Evolutionary conservation across 2,113 vertebrate species (phyloP).

Genomic region (Gasterosteus aculeatus): DNA sequence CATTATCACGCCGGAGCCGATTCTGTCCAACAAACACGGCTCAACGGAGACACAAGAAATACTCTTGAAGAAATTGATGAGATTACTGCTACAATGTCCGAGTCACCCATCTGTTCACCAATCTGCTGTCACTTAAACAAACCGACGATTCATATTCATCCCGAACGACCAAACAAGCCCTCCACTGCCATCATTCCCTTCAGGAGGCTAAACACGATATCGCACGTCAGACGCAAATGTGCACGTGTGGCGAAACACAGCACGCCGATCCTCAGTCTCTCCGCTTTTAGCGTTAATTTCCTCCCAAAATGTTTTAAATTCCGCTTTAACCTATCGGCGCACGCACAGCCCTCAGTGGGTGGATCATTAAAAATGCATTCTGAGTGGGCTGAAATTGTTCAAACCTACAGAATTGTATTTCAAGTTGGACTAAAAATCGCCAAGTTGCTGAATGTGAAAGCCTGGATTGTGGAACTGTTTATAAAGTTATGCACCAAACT

Average conservation of each 20-base stretch:
- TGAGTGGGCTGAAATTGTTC: conserved; percentile 38
- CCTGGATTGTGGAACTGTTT: not conserved
- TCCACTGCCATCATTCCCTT: not conserved
- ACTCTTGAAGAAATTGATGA: conserved; percentile 13
- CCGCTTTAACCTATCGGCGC: conserved; percentile 37
- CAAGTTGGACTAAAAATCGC: conserved; percentile 27
- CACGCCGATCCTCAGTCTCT: not conserved
- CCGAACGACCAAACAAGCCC: conserved; percentile 1
- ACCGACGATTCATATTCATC: not conserved
- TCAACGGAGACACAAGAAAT: not conserved
- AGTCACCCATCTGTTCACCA: conserved; percentile 6
- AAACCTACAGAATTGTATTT: conserved; percentile 19
- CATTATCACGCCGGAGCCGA: conserved; percentile 3
- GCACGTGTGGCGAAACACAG: not conserved
- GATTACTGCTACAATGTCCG: conserved; percentile 14
- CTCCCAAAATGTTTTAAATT: conserved; percentile 33
- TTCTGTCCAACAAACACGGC: conserved; percentile 28
- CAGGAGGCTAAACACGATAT: conserved; percentile 5
- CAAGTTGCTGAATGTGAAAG: conserved; percentile 11
- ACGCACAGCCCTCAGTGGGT: conserved; percentile 25
- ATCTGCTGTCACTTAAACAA: conserved; percentile 14
- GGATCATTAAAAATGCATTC: conserved; percentile 44
- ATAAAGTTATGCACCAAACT: not conserved
- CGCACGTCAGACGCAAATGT: not conserved
- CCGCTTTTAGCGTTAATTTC: conserved; percentile 1